Evolutionary conservation across 2,888 invertebrate species (phyloP).

Genomic region (Spodoptera littoralis): DNA sequence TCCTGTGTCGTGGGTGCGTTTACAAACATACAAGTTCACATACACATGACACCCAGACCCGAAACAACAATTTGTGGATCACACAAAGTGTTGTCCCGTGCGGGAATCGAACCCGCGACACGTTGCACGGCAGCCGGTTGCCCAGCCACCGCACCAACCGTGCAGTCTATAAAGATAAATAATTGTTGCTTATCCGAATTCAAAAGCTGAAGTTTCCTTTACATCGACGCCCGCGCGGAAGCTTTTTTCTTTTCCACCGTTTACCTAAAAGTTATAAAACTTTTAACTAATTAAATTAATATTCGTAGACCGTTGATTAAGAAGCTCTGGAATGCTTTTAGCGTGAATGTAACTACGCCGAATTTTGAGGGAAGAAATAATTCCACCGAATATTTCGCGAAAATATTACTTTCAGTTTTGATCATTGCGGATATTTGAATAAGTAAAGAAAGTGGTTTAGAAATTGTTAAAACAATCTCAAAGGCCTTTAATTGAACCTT

Average conservation of each 20-base stretch:
- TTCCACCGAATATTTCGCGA: slow-evolving; percentile 71
- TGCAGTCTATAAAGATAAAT: no score
- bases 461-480: slow-evolving; percentile 70
- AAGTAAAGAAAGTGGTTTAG: slow-evolving; percentile 69
- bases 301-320: slow-evolving; percentile 83
- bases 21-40: no score
- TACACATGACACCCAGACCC: no score
- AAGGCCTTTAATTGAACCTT: slow-evolving; percentile 63
- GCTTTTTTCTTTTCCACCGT: slow-evolving; percentile 74
- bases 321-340: slow-evolving; percentile 83
- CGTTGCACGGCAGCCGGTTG: no score
- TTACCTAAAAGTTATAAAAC: slow-evolving; percentile 80
- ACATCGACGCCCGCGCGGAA: slow-evolving; percentile 53
- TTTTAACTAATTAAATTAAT: slow-evolving; percentile 84
- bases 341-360: slow-evolving; percentile 72
- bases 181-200: slow-evolving; percentile 63
- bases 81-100: no score
- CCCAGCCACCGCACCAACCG: no score
- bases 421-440: slow-evolving; percentile 75
- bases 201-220: slow-evolving; percentile 67
- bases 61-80: no score
- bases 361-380: slow-evolving; percentile 72
- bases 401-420: slow-evolving; percentile 74
- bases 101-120: no score
- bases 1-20: no score